phyloP scores from a whole-genome alignment of 2,888 invertebrate species.

The Ormyrus pomaceus region DNA sequence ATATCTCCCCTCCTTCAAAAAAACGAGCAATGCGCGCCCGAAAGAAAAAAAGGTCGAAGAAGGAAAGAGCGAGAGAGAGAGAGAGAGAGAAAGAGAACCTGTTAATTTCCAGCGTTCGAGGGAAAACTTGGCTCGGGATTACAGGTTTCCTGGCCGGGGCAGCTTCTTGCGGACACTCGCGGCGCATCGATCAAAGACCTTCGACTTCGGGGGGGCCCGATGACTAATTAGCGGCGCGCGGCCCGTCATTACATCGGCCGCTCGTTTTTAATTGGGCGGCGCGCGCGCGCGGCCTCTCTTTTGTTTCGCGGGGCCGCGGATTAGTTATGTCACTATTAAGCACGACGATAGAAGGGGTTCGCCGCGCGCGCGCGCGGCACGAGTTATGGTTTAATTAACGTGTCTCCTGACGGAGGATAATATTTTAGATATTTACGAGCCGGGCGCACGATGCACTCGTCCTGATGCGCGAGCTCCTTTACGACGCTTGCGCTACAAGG shows the following conservation, averaged over 20 bases:
- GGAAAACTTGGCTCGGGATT: constrained; percentile 10
- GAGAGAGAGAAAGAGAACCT: constrained; percentile 9
- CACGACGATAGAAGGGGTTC: neutral
- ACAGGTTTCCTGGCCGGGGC: constrained; percentile 35
- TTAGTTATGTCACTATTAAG: constrained; percentile 50
- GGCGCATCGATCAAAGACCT: constrained; percentile 36
- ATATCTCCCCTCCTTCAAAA: neutral
- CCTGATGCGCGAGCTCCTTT: neutral
- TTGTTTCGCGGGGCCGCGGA: constrained; percentile 2
- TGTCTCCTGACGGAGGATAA: constrained; percentile 9
- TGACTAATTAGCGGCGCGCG: constrained; percentile 36
- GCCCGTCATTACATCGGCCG: constrained; percentile 26
- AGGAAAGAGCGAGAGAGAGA: neutral
- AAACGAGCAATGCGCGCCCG: neutral
- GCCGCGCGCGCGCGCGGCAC: neutral
- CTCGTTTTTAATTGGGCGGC: constrained; percentile 38
- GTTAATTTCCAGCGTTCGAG: constrained; percentile 33
- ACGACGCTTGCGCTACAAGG: neutral
- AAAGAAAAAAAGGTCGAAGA: neutral
- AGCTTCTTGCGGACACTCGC: constrained; percentile 17
- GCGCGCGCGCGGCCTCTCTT: neutral
- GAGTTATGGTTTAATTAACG: constrained; percentile 50
- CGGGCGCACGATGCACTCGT: neutral
- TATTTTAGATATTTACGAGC: constrained; percentile 30
- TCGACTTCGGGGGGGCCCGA: neutral